Evolutionary conservation across 2,888 invertebrate species (phyloP), one percentile per base, ranked within the genome.

Genomic region (Clanis bilineata): DNA sequence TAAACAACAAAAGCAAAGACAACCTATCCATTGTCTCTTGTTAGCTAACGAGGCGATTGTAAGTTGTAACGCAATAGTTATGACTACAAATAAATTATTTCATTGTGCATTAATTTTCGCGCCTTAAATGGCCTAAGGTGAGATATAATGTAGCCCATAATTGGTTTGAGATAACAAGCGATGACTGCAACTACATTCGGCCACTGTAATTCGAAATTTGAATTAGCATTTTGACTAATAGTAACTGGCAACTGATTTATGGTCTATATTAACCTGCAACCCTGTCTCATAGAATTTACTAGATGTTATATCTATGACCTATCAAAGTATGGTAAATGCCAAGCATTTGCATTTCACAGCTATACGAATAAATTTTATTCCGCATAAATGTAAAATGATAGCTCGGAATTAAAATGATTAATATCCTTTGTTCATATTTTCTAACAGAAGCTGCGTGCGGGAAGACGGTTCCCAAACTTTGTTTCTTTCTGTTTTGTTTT

Each of bases 1-100:
- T 79, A 79, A 77, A 77, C 70, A 72, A 76, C 70, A 66, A 66
- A 65, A 64, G 61, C 58, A 63, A 56, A 59, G 71, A 69, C 73
- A 72, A 60, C 62, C 59, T 63, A 73, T 71, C 69, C 66, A 76
- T 73, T 73, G 73, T 73, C 62, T 65, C 70, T 72, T 75, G 51
- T 51, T 51, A 51, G 32, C 51, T 51, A 76, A 74, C 66, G 62
- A 71, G 69, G 66, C 62, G 62, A 66, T 64, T 62, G 57, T 65
- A 67, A 60, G 66, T 64, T 62, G 57, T 65, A 67, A 60, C 61
- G 65, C 63, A 59, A 63, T 62, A 64, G 67, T 45, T 28, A 47
- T 18, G 51, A n/a, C 51, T 4, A 32, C 32, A 51, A 32, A 51
- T 51, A 51, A 10, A 51, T 51, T 60, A 47, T 39, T 60, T 41